Conservation (phyloP, 2,113 vertebrate genomes). For the Sapayoa aenigma region DNA sequence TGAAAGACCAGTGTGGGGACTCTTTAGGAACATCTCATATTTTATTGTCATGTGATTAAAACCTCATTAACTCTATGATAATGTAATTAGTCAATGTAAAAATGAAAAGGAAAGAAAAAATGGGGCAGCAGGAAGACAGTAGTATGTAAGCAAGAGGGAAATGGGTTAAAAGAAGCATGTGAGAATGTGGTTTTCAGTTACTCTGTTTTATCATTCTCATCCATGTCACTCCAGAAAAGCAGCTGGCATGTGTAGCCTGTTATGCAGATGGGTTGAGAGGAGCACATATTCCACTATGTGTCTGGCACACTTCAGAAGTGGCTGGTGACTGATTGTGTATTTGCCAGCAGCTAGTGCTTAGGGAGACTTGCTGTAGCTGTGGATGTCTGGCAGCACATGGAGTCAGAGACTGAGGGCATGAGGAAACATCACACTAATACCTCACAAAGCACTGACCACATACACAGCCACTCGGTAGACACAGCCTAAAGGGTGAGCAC, state of each 20-base stretch:
- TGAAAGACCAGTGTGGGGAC: not conserved
- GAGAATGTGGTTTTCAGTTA: not conserved
- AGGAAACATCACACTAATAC: not conserved
- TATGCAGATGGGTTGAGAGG: constrained; percentile 56
- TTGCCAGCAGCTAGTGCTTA: constrained; percentile 17
- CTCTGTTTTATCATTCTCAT: not conserved
- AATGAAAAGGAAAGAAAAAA: not conserved
- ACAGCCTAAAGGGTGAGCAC: not conserved
- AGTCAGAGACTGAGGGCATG: not conserved
- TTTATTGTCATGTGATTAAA: not conserved
- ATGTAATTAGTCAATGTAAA: not conserved
- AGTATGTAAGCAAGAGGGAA: not conserved
- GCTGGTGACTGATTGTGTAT: constrained; percentile 13
- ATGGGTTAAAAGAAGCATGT: not conserved
- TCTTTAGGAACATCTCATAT: not conserved
- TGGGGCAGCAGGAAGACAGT: not conserved
- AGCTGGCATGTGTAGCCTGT: constrained; percentile 49
- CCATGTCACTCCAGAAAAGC: not conserved
- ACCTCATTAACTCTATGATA: not conserved
- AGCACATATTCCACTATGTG: constrained; percentile 8
- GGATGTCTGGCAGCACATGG: not conserved
- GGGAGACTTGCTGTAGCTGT: not conserved
- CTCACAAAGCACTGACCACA: not conserved
- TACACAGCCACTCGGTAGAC: not conserved
- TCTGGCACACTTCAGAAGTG: constrained; percentile 11